A percentile compares a stretch with the other conserved stretches of the same genome.
phyloP scores from a whole-genome alignment of 2,113 vertebrate species.

The Oplegnathus fasciatus region DNA sequence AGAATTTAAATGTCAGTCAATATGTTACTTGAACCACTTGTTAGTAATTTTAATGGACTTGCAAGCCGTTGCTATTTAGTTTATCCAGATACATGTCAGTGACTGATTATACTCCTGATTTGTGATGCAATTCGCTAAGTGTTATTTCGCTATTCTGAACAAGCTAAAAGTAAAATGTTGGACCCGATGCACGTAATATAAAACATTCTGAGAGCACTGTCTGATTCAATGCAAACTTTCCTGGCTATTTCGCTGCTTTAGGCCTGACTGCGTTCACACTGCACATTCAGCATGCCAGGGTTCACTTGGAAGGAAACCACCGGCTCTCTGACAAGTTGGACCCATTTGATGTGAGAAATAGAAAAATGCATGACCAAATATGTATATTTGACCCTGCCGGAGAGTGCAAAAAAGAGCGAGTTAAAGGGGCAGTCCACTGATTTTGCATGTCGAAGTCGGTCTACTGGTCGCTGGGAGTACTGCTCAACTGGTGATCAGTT shows the following conservation, averaged over 20 bases:
- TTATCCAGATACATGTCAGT: slow-evolving; percentile 11
- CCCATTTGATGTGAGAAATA: slow-evolving; percentile 23
- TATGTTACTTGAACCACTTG: slow-evolving; percentile 5
- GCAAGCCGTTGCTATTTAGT: not conserved
- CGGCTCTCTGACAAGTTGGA: slow-evolving; percentile 24
- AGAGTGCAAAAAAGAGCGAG: not conserved
- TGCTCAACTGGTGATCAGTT: too few relatives aligned
- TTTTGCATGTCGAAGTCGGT: not conserved
- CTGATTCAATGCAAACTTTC: slow-evolving; percentile 57
- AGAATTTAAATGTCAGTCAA: slow-evolving; percentile 2
- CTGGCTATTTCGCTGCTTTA: slow-evolving; percentile 36
- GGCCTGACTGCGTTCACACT: slow-evolving; percentile 26
- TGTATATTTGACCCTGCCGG: slow-evolving; percentile 8
- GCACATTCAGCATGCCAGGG: slow-evolving; percentile 32
- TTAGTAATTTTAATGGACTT: slow-evolving; percentile 11
- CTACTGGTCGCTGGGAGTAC: not conserved
- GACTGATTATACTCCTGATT: slow-evolving; percentile 13
- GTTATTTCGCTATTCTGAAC: slow-evolving; percentile 23
- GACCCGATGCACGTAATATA: not conserved
- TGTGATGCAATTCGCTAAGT: slow-evolving; percentile 3
- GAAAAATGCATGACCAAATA: slow-evolving; percentile 41
- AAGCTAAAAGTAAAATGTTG: slow-evolving; percentile 24
- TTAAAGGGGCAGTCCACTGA: not conserved
- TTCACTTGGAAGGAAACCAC: slow-evolving; percentile 24
- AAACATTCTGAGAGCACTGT: slow-evolving; percentile 34